Percentiles rank a stretch among this genome's conserved stretches.
Evolutionary conservation across 2,888 invertebrate species (phyloP).

Genomic region (Nephrotoma flavescens): DNA sequence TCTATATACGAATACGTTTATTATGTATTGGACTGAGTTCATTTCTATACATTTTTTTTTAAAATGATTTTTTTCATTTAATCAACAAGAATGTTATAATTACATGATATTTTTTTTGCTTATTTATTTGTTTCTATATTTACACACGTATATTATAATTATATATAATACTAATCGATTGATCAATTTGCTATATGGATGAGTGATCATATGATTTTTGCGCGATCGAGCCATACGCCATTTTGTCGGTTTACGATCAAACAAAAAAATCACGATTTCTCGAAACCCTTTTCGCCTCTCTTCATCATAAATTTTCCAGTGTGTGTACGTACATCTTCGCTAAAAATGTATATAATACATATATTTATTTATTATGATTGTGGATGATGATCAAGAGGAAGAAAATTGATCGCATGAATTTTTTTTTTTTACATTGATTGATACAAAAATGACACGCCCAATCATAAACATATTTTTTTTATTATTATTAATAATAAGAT

Average conservation of each 20-base stretch:
- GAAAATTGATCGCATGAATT: neutral
- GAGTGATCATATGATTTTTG: neutral
- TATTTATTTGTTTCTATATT: neutral
- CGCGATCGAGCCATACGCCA: neutral
- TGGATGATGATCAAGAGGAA: conserved; percentile 3
- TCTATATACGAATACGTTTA: neutral
- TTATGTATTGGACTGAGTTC: neutral
- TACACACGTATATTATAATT: conserved; percentile 1
- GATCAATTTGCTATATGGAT: neutral
- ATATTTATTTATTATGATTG: neutral
- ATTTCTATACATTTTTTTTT: neutral
- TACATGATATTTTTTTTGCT: neutral
- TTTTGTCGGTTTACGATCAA: conserved; percentile 1
- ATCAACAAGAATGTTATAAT: conserved; percentile 4
- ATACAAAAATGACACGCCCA: conserved; percentile 17
- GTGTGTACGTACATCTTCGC: neutral
- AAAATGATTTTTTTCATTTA: neutral
- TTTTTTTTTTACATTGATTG: conserved; percentile 14
- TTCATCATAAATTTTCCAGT: neutral
- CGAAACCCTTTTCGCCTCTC: neutral
- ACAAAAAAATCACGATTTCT: conserved; percentile 2
- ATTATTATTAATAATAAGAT: neutral
- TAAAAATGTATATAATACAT: neutral
- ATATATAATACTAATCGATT: conserved; percentile 4
- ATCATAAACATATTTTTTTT: neutral